Percentiles rank a stretch among this genome's conserved stretches.
These are phyloP conservation scores for Drosophila sp. DNA, from an alignment of 1,140 invertebrate genomes.

Conservation along the genomic window DNA sequence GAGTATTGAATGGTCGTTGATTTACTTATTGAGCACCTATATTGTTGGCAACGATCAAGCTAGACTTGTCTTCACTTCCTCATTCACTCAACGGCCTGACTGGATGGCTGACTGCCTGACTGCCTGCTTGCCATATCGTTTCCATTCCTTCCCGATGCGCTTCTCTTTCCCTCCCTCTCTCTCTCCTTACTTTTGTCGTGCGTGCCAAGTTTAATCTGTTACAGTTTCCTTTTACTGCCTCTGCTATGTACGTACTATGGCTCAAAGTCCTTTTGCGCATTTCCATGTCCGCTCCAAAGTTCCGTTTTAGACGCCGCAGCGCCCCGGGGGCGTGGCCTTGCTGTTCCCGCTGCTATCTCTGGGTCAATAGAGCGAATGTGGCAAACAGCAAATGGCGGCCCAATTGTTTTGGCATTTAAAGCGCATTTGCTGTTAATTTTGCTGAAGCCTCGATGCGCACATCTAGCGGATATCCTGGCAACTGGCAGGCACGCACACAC, in stretches of 20 bases:
- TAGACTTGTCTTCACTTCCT: slow-evolving; percentile 28
- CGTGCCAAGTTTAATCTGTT: slow-evolving; percentile 80
- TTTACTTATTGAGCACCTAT: neutral
- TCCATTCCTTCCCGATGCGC: neutral
- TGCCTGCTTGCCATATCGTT: neutral
- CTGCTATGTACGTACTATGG: slow-evolving; percentile 39
- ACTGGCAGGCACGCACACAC: slow-evolving; percentile 6
- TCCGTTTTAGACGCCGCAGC: slow-evolving; percentile 49
- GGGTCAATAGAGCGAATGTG: slow-evolving; percentile 71
- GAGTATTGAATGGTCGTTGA: slow-evolving; percentile 1
- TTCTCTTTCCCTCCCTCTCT: neutral
- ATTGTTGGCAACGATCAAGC: slow-evolving; percentile 59
- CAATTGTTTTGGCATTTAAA: slow-evolving; percentile 74
- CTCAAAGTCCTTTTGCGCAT: slow-evolving; percentile 46
- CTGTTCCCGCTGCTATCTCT: slow-evolving; percentile 22
- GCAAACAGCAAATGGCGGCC: slow-evolving; percentile 28
- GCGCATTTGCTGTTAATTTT: slow-evolving; percentile 79
- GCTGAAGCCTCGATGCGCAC: slow-evolving; percentile 68
- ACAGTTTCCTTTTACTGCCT: slow-evolving; percentile 66
- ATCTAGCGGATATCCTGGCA: slow-evolving; percentile 68
- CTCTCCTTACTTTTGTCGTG: slow-evolving; percentile 42
- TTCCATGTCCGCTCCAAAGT: slow-evolving; percentile 75
- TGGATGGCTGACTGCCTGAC: neutral
- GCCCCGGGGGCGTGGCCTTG: slow-evolving; percentile 35
- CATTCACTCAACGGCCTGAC: neutral